Evolutionary conservation across 2,113 vertebrate genomes (phyloP).

Genomic region (Brachirus orientalis): DNA sequence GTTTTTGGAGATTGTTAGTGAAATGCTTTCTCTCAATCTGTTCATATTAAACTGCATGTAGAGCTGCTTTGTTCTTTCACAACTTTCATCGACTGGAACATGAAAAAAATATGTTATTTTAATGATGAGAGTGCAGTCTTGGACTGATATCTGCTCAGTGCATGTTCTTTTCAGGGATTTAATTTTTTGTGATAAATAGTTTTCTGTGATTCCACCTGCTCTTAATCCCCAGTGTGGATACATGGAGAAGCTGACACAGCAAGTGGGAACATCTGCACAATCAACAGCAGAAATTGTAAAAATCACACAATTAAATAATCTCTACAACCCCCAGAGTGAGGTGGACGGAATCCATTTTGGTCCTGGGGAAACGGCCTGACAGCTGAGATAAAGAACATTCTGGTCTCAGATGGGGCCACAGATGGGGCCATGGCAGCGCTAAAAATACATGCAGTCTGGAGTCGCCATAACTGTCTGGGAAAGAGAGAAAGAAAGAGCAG

Average conservation of each 20-base stretch:
- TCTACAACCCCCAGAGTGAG: background rate
- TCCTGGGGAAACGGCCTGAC: constrained; percentile 36
- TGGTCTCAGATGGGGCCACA: constrained; percentile 65
- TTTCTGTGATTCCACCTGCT: constrained; percentile 14
- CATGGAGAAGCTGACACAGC: constrained; percentile 36
- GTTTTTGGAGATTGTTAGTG: constrained; percentile 16
- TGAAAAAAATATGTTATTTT: no score
- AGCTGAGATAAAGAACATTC: constrained; percentile 77
- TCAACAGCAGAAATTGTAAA: constrained; percentile 3
- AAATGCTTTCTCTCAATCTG: background rate
- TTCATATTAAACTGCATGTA: background rate
- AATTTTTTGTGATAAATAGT: no score
- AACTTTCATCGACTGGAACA: no score
- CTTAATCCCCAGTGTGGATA: constrained; percentile 37
- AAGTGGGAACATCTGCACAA: constrained; percentile 3
- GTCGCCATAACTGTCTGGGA: constrained; percentile 52
- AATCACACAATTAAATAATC: constrained; percentile 1
- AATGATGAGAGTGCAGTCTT: no score
- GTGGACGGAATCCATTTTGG: constrained; percentile 44
- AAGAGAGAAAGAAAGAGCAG: background rate
- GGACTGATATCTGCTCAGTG: no score
- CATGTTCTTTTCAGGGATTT: no score
- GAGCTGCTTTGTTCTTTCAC: no score
- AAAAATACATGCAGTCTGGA: constrained; percentile 71
- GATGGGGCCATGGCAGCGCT: constrained; percentile 61